These are phyloP conservation scores for Channa argus DNA, from an alignment of 2,113 vertebrate genomes.

Conservation along the genomic window DNA sequence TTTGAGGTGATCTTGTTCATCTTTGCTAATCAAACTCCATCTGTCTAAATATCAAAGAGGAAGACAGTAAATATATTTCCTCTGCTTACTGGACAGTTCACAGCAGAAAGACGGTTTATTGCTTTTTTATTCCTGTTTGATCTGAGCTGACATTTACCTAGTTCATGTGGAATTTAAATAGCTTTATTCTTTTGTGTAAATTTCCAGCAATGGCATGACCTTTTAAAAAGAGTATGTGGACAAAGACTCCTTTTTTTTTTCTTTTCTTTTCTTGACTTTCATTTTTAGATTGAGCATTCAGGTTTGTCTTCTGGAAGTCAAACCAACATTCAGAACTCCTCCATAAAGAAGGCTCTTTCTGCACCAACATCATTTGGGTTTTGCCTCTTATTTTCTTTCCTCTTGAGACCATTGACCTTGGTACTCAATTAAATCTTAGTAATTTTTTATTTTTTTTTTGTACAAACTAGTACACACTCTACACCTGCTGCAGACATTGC, in stretches of 20 bases:
- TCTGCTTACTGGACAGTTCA: constrained; percentile 6
- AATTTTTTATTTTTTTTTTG: not conserved
- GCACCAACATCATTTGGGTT: not conserved
- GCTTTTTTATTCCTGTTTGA: constrained; percentile 48
- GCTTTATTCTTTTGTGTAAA: constrained; percentile 55
- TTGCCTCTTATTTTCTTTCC: not conserved
- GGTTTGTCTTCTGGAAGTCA: not conserved
- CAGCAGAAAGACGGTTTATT: constrained; percentile 40
- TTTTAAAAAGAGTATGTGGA: constrained; percentile 56
- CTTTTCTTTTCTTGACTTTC: constrained; percentile 9
- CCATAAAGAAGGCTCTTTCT: not conserved
- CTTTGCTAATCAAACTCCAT: constrained; percentile 19
- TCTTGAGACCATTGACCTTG: too few species aligned
- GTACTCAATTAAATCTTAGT: not conserved
- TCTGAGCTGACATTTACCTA: constrained; percentile 72
- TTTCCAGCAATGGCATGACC: constrained; percentile 41
- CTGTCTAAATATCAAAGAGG: constrained; percentile 47
- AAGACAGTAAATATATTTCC: constrained; percentile 39
- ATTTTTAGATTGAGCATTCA: constrained; percentile 37
- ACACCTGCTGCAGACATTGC: too few species aligned
- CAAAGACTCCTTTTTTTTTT: constrained; percentile 3
- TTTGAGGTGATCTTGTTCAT: constrained; percentile 1
- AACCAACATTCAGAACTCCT: not conserved
- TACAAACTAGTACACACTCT: too few species aligned
- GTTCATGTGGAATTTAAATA: constrained; percentile 59